A percentile compares a stretch with the other conserved stretches of the same genome.
Evolutionary conservation across 2,888 invertebrate species (phyloP).

Genomic region (Meghimatium bilineatum): DNA sequence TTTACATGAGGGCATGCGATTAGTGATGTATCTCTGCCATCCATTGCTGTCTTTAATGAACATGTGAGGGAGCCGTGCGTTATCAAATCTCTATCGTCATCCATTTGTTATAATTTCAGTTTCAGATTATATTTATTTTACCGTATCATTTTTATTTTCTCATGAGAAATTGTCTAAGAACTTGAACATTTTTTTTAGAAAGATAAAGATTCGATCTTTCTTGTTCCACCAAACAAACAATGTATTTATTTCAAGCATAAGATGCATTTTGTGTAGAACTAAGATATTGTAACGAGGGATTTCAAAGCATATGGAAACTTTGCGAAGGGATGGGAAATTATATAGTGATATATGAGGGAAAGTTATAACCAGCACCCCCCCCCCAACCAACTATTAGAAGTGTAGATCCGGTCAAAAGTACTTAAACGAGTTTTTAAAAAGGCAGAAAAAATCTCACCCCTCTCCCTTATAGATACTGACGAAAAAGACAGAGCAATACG

Average conservation of each 20-base stretch:
- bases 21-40: constrained; percentile 40
- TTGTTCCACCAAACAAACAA: constrained; percentile 1
- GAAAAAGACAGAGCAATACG: too few species aligned
- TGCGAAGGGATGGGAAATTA: not conserved
- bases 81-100: constrained; percentile 23
- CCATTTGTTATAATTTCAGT: constrained; percentile 41
- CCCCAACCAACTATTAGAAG: too few species aligned
- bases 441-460: too few species aligned
- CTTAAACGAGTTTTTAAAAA: too few species aligned
- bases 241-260: not conserved
- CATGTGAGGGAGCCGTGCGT: constrained; percentile 21
- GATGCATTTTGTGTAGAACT: not conserved
- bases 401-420: too few species aligned
- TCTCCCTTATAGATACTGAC: too few species aligned
- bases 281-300: not conserved
- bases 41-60: constrained; percentile 20
- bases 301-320: not conserved
- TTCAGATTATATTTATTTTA: constrained; percentile 24
- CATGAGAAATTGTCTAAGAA: not conserved
- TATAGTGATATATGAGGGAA: not conserved
- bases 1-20: not conserved
- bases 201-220: not conserved
- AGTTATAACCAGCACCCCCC: too few species aligned
- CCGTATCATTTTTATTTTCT: not conserved
- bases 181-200: not conserved